phyloP scores from a whole-genome alignment of 2,113 vertebrate species.

The Prolemur simus region DNA sequence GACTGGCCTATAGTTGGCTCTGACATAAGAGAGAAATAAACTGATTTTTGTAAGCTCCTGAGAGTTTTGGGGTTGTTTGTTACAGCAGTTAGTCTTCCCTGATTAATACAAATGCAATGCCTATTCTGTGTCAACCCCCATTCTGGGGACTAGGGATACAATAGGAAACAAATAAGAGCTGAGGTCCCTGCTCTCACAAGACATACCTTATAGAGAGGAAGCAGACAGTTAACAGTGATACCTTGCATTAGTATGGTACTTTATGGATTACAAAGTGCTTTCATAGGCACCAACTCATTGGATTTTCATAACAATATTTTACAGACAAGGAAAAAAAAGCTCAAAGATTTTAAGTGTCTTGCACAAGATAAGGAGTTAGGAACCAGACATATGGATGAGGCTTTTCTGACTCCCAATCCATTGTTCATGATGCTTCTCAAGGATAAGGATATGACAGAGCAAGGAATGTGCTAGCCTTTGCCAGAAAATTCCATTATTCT shows the following conservation, averaged over 20 bases:
- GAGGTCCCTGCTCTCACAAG: neutral
- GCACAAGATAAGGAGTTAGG: neutral
- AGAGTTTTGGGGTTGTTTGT: neutral
- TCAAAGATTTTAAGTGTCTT: neutral
- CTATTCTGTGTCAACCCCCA: neutral
- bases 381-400: neutral
- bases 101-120: neutral
- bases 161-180: neutral
- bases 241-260: neutral
- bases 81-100: neutral
- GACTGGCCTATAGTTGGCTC: neutral
- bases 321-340: neutral
- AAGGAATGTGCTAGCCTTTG: neutral
- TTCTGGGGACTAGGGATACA: neutral
- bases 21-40: neutral
- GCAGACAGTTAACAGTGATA: neutral
- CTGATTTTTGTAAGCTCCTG: neutral
- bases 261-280: neutral
- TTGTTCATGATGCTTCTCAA: neutral
- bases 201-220: neutral
- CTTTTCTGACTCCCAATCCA: neutral
- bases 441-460: neutral
- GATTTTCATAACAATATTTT: neutral
- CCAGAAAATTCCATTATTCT: neutral
- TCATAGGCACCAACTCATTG: neutral